phyloP scores from a whole-genome alignment of 1,140 invertebrate genomes.

The Cryptotermes secundus region DNA sequence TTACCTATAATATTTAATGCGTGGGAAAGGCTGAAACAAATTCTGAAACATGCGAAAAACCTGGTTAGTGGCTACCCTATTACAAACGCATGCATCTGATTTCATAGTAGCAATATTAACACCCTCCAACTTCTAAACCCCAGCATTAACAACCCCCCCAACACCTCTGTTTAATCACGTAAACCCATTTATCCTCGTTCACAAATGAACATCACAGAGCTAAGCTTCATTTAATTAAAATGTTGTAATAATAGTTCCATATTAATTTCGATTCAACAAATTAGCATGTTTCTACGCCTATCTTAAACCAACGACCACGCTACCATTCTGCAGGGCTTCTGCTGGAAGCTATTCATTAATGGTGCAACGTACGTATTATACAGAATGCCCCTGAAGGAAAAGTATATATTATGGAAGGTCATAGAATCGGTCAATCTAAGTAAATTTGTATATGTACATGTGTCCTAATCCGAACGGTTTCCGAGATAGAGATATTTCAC shows the following conservation, averaged over 20 bases:
- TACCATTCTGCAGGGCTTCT: not conserved
- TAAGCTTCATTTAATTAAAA: slow-evolving; percentile 10
- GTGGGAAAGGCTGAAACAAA: too few species aligned
- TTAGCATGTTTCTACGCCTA: not conserved
- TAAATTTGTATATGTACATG: not conserved
- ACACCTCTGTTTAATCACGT: not conserved
- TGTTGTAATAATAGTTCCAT: not conserved
- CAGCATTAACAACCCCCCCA: not conserved
- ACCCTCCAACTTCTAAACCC: not conserved
- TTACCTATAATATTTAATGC: too few species aligned
- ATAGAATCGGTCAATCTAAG: too few species aligned
- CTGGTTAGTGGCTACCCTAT: not conserved
- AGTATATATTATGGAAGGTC: too few species aligned
- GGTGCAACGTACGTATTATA: not conserved
- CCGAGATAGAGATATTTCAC: too few species aligned
- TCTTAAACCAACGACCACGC: not conserved
- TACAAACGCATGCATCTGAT: not conserved
- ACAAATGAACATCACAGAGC: not conserved
- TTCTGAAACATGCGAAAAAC: too few species aligned
- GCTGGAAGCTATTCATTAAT: not conserved
- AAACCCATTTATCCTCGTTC: not conserved
- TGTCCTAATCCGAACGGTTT: too few species aligned
- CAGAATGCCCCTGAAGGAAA: too few species aligned
- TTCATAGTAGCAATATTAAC: not conserved
- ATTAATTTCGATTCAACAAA: slow-evolving; percentile 9